Evolutionary conservation across 2,113 vertebrate species (phyloP), one percentile per base, ranked within the genome.

Genomic region (Hiodon tergisus): DNA sequence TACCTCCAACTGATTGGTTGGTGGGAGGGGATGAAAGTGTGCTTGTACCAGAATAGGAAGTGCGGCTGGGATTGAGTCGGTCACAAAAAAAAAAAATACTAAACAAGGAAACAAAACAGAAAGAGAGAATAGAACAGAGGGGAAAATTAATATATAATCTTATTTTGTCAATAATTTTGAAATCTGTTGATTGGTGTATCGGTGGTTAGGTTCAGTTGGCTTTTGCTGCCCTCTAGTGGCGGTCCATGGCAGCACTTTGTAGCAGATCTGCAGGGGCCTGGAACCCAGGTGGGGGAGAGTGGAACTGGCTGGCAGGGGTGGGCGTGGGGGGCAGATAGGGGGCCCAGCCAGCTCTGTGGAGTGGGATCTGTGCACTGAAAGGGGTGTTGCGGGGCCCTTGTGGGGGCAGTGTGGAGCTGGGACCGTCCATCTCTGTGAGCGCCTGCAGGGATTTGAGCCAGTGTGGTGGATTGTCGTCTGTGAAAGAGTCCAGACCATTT

Each of bases 371-470:
- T 94, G 96, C 94, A 86, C 90, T 88, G 90, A 94, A 94, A 87
- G 90, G 93, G 89, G 89, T 89, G 88, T 86, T 92, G 89, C 93
- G 93, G 77, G 90, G 90, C 7, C 88, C 83, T 74, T 91, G 92
- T 75, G 94, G 88, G 3, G 93, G 91, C 76, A 84, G 76, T 0
- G 89, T 89, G 78, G 94, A 89, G 77, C 92, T 87, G 57, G 97
- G 96, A 85, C 94, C 94, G 66, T 99, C 97, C 93, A 98, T 92
- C 87, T 99, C 97, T 92, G 97, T 99, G 86, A 99, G 96, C 58
- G 97, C 90, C 91, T 99, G 97, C 82, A 99, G 93, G 85, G 97
- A 99, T 88, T 98, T 99, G 85, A 99, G 95, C 97, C 97, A 99
- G 89, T 99, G 97, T 81, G 97, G 97, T 68, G 97, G 97, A 93